Base-by-base conservation (phyloP, 2,888 invertebrate species). In the Apomyelois bistriatella region DNA sequence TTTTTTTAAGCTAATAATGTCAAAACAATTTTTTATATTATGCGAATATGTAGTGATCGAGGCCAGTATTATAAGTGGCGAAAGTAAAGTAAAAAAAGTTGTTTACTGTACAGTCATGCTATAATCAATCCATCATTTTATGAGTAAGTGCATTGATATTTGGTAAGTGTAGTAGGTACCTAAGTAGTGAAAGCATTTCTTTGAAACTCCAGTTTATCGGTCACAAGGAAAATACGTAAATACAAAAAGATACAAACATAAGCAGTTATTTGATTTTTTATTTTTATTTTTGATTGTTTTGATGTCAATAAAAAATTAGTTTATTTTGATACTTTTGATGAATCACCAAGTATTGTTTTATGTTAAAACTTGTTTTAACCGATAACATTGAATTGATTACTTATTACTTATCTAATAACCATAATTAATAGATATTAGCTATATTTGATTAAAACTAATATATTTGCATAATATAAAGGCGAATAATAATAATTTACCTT, bases 131-230 rank as follows among this genome's bases (percentile, higher is more conserved):
- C 32, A 32, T 46, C 43, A 15, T 17, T 41, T 41, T 16, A 13
- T 30, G 12, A 43, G 28, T 30, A 42, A 22, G 42, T n/a, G 12
- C 12, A 42, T 28, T 28, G 28, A 15, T 35, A 46, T n/a, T 32
- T 46, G 15, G 30, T 30, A 13, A 22, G 22, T 22, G 22, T 22
- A 22, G 22, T 22, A 22, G 22, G 22, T 22, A 22, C 22, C 5
- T 17, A 17, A 16, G 16, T 10, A 35, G 46, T 32, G 46, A 32
- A 46, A 46, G 46, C 32, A 46, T 35, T 46, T 46, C 46, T 46
- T n/a, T 16, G 46, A 46, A 32, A 15, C 15, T 13, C 15, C 32
- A 12, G 1, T 13, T 46, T 15, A 15, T 10, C 0, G 7, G 32
- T 16, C 12, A 35, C 12, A n/a, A 46, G 46, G 46, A 32, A 46